These are phyloP conservation scores for human DNA, from an alignment of 2,113 vertebrate species.

Conservation along the genomic window DNA sequence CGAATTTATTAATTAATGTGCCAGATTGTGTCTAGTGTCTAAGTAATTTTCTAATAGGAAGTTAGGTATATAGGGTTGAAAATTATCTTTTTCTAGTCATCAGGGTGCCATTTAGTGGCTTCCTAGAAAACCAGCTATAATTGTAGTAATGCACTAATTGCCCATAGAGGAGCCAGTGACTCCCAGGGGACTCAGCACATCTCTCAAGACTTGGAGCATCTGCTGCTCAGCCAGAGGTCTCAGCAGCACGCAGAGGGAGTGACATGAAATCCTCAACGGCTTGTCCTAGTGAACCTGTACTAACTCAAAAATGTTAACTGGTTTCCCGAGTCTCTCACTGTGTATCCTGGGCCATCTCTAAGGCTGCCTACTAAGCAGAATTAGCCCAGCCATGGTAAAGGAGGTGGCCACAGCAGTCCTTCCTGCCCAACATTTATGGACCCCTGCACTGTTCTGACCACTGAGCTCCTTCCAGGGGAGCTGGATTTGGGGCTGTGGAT, in stretches of 20 bases:
- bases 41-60: conserved; percentile 34
- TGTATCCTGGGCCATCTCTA: neutral
- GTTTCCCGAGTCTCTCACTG: neutral
- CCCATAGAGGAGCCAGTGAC: neutral
- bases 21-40: neutral
- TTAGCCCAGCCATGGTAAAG: neutral
- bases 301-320: neutral
- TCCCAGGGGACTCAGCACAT: neutral
- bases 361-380: neutral
- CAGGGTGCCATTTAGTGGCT: conserved; percentile 21
- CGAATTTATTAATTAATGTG: conserved; percentile 36
- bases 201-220: neutral
- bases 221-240: neutral
- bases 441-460: too few relatives aligned
- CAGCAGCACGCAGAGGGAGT: neutral
- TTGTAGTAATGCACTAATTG: neutral
- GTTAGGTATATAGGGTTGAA: neutral
- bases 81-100: neutral
- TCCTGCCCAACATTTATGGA: neutral
- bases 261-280: neutral
- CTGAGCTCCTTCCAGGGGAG: too few relatives aligned
- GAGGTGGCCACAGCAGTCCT: neutral
- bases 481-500: neutral
- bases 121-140: conserved; percentile 34
- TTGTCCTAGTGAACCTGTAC: neutral